Conservation (phyloP, 1,140 invertebrate species). For the Drosophila bifasciata region DNA sequence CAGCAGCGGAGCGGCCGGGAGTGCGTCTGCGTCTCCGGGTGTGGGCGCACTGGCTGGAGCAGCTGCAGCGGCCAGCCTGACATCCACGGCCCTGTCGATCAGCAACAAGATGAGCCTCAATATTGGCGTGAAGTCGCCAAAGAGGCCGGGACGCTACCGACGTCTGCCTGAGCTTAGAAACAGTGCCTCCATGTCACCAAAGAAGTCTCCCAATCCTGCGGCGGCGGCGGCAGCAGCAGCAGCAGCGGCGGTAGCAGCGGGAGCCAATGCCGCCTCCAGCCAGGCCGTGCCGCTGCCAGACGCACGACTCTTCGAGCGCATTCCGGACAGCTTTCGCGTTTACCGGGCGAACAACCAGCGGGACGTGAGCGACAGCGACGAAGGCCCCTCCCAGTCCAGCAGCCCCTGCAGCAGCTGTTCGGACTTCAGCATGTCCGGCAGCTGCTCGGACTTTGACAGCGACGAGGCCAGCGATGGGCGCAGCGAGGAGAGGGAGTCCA, state of each 20-base stretch:
- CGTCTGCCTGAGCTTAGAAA: slow-evolving; percentile 58
- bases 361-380: slow-evolving; percentile 79
- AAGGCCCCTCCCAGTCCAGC: slow-evolving; percentile 72
- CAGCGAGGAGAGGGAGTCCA: slow-evolving; percentile 65
- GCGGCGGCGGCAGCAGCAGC: not conserved
- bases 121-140: slow-evolving; percentile 70
- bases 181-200: slow-evolving; percentile 79
- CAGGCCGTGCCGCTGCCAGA: slow-evolving; percentile 42
- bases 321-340: slow-evolving; percentile 83
- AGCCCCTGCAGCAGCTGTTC: slow-evolving; percentile 83
- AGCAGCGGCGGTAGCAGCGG: too few relatives aligned
- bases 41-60: slow-evolving; percentile 11
- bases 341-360: slow-evolving; percentile 78
- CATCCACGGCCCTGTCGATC: slow-evolving; percentile 54
- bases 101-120: slow-evolving; percentile 61
- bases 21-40: not conserved
- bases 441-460: slow-evolving; percentile 78
- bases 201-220: slow-evolving; percentile 78
- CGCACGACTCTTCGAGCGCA: slow-evolving; percentile 67
- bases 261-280: slow-evolving; percentile 11
- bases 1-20: slow-evolving; percentile 19
- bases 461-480: slow-evolving; percentile 74
- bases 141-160: slow-evolving; percentile 73
- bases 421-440: slow-evolving; percentile 77
- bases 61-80: slow-evolving; percentile 35